Evolutionary conservation across 92 coral and sea anemone species (phyloP), one percentile per base, ranked within the genome.

Genomic region (Paramuricea clavata): DNA sequence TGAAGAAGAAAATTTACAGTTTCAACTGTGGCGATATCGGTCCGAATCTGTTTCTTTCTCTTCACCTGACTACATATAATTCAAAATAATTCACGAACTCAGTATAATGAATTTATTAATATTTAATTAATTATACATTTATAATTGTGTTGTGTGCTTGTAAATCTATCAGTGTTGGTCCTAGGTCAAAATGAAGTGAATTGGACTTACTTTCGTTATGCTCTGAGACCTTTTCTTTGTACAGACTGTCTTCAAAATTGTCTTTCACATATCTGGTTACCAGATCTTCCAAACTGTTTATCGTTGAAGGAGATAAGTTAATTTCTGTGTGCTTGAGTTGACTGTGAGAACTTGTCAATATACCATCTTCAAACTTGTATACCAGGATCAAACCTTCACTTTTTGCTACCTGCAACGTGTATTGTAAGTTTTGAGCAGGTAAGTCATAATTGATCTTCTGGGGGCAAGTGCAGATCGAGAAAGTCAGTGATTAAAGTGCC

Each of bases 321-420:
- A 79, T 27, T 26, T 79, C 84, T 25, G 84, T 79, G 15, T 79
- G 84, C 9, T 61, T 59, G n/a, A 79, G 67, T 59, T 73, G 71
- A 26, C 72, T 79, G 72, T 61, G 84, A 33, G 73, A 79, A 41
- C 57, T 59, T n/a, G 84, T 79, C 35, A 59, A 33, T 16, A 57
- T 11, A 5, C 84, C 84, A 47, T 79, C 84, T 26, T 54, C 84
- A 79, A 79, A 79, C 59, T 79, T 79, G 84, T 79, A 79, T 15
- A 61, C 36, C 54, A 79, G n/a, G 2, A 79, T 41, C 73, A 79
- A 47, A 33, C 84, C 84, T n/a, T 79, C 84, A 41, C 84, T 60
- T 15, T 30, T 59, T 30, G 84, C 84, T 59, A 79, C 47, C 84
- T 79, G 49, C 11, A 28, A 32, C 47, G 30, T 43, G 49, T 49